Conservation (phyloP, 1,140 invertebrate genomes). For the Drosophila ironensis region DNA sequence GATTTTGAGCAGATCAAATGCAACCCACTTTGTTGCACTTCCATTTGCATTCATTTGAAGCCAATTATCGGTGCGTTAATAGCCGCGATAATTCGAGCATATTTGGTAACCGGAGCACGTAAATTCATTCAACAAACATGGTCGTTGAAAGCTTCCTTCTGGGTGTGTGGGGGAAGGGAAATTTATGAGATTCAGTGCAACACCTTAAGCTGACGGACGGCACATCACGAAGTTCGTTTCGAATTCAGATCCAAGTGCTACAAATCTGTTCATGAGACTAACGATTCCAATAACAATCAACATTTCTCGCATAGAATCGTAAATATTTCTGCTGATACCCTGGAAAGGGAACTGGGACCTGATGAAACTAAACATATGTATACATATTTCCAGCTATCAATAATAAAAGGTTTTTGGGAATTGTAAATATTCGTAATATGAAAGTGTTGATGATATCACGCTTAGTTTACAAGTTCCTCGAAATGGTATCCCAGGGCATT, state of each 20-base stretch:
- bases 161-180: no score
- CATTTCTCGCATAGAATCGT: constrained; percentile 12
- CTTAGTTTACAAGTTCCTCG: background rate
- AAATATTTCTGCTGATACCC: constrained; percentile 1
- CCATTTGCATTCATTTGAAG: constrained; percentile 14
- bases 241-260: constrained; percentile 12
- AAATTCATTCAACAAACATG: constrained; percentile 9
- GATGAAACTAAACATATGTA: no score
- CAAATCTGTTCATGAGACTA: constrained; percentile 26
- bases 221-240: background rate
- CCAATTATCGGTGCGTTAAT: constrained; percentile 31
- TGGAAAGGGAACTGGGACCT: no score
- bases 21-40: constrained; percentile 3
- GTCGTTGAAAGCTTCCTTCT: no score
- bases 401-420: no score
- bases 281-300: constrained; percentile 18
- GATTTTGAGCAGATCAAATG: constrained; percentile 28
- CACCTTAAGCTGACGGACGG: background rate
- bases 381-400: no score
- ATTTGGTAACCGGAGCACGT: constrained; percentile 11
- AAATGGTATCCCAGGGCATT: no score
- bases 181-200: constrained; percentile 12
- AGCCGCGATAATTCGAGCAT: background rate
- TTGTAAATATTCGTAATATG: background rate
- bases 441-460: background rate